phyloP scores from a whole-genome alignment of 2,113 vertebrate species.

The Chrysemys picta region DNA sequence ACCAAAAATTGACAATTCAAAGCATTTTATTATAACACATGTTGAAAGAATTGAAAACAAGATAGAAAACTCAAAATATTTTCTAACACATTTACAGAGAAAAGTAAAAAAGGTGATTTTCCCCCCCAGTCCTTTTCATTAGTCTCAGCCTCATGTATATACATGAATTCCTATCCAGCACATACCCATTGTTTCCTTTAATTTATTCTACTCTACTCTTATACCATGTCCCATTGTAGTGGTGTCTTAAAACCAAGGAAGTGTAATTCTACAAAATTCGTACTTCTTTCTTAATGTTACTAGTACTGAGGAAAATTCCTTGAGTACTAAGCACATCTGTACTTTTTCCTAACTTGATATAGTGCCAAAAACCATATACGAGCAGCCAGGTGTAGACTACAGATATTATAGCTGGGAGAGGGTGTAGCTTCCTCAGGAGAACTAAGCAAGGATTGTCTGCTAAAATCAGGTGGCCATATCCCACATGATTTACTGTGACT shows the following conservation, averaged over 20 bases:
- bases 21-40: slow-evolving; percentile 53
- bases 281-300: not conserved
- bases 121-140: slow-evolving; percentile 23
- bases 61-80: slow-evolving; percentile 41
- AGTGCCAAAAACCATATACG: not conserved
- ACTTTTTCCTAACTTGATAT: not conserved
- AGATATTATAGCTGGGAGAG: not conserved
- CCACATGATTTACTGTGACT: not conserved
- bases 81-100: slow-evolving; percentile 50
- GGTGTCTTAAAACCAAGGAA: not conserved
- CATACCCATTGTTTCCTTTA: slow-evolving; percentile 10
- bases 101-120: slow-evolving; percentile 39
- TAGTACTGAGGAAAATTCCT: not conserved
- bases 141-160: not conserved
- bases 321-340: not conserved
- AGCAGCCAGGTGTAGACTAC: not conserved
- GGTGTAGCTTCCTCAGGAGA: not conserved
- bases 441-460: rapidly evolving
- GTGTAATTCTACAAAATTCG: not conserved
- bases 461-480: not conserved
- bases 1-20: slow-evolving; percentile 54
- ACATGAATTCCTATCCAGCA: not conserved
- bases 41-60: slow-evolving; percentile 62
- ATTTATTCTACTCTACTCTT: not conserved
- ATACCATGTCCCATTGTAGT: not conserved